Conservation (phyloP, 2,888 invertebrate species). For the Chalcosyrphus nemorum region DNA sequence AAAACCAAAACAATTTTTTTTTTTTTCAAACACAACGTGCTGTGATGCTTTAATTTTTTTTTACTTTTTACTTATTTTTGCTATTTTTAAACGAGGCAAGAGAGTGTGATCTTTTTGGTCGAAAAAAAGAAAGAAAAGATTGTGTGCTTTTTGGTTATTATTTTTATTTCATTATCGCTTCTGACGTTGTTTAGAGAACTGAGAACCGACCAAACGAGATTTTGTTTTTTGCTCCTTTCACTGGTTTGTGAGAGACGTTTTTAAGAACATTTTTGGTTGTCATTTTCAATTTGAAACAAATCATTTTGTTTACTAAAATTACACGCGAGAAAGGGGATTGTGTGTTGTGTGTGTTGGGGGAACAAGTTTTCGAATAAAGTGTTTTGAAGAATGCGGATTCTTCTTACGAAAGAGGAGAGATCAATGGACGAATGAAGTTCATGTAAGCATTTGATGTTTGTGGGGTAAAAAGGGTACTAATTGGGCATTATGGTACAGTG, state of each 20-base stretch:
- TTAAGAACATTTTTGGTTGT: conserved; percentile 2
- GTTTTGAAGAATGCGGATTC: neutral
- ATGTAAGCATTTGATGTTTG: neutral
- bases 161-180: conserved; percentile 22
- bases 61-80: neutral
- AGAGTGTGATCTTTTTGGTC: conserved; percentile 23
- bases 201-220: conserved; percentile 6
- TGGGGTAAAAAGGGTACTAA: too few relatives aligned
- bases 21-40: neutral
- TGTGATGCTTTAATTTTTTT: neutral
- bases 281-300: neutral
- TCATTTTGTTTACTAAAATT: conserved; percentile 2
- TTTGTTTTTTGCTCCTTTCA: neutral
- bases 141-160: neutral
- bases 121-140: too few relatives aligned
- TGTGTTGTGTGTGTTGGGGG: neutral
- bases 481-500: too few relatives aligned
- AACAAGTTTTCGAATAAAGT: neutral
- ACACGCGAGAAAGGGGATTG: neutral
- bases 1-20: conserved; percentile 4
- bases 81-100: conserved; percentile 37
- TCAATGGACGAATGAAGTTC: conserved; percentile 5
- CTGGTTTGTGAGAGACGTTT: neutral
- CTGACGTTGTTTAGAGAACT: conserved; percentile 8
- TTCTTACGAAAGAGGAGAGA: neutral